Base-by-base conservation (phyloP, 2,888 invertebrate species). In the Xanthorhoe spadicearia region DNA sequence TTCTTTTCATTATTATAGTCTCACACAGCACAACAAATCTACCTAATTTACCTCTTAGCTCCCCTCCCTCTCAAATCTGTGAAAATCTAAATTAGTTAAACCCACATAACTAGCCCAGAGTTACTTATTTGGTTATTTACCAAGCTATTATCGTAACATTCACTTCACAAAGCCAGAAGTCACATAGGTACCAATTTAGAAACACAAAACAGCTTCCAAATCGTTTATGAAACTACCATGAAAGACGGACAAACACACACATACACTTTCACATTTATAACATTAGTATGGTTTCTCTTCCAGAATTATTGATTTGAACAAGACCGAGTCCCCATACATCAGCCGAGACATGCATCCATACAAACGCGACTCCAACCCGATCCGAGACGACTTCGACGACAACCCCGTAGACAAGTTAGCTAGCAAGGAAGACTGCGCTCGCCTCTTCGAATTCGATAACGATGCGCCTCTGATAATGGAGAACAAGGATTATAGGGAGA, bases 381-480 rank as follows among this genome's bases (percentile, higher is more conserved):
- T 82, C 63, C 82, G 82, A 35, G 66, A 66, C 68, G 86, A 89
- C 28, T 77, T 89, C 55, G 88, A 87, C 72, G 90, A 90, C 72
- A 87, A 92, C 73, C 84, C 90, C 15, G 92, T 92, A 59, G 92
- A 93, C 75, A 89, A 93, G 65, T 80, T 93, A 23, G 86, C 89
- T 1, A 86, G 85, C 77, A 89, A 90, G 73, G 93, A 92, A 52
- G 93, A 93, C 71, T 93, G 93, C 81, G 88, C 93, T 53, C 83
- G 92, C 55, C 83, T 93, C 48, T 93, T 95, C 79, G 94, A 94
- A 79, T 95, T 95, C 78, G 95, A 95, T 74, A 94, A 94, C 77
- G 93, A 93, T 75, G 92, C 93, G 2, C 93, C 93, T 0, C 84
- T 92, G 32, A 94, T 94, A 50, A 86, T 90, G 85, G 93, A 92